These are phyloP conservation scores for Semotilus atromaculatus DNA, from an alignment of 2,797 vertebrate species.

Conservation along the genomic window DNA sequence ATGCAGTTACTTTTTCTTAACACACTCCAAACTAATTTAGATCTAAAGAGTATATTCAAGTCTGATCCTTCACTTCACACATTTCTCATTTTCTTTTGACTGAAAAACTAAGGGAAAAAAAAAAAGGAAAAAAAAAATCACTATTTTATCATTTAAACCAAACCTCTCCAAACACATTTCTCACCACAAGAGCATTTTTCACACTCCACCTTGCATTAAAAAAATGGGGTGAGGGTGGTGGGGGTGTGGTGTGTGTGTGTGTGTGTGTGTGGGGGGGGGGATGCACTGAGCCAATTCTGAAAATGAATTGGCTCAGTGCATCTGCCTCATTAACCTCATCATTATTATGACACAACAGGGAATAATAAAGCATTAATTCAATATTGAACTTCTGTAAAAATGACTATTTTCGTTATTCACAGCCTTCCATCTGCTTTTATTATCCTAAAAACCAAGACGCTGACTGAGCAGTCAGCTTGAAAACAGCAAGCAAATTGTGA, in stretches of 20 bases:
- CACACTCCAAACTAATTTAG: background rate
- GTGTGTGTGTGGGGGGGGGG: too few relatives aligned
- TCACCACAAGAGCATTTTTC: too few relatives aligned
- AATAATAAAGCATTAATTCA: conserved; percentile 68
- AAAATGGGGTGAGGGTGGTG: too few relatives aligned
- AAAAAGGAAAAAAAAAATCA: too few relatives aligned
- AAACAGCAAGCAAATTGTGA: conserved; percentile 51
- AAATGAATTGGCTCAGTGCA: conserved; percentile 62
- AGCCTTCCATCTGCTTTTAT: conserved; percentile 45
- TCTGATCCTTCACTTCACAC: background rate
- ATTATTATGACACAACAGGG: conserved; percentile 58
- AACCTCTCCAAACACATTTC: too few relatives aligned
- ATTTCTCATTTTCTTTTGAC: too few relatives aligned
- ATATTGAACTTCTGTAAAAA: conserved; percentile 65
- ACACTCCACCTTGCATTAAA: too few relatives aligned
- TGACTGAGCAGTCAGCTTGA: conserved; percentile 51
- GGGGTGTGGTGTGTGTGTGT: too few relatives aligned
- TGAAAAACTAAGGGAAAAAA: too few relatives aligned
- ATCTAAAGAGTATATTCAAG: background rate
- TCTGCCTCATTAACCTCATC: conserved; percentile 71
- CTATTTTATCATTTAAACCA: too few relatives aligned
- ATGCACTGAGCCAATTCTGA: background rate
- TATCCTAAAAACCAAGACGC: conserved; percentile 44
- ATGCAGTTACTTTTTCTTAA: background rate
- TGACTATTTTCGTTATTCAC: conserved; percentile 53